phyloP scores from a whole-genome alignment of 2,797 vertebrate species.

The Notamacropus eugenii region DNA sequence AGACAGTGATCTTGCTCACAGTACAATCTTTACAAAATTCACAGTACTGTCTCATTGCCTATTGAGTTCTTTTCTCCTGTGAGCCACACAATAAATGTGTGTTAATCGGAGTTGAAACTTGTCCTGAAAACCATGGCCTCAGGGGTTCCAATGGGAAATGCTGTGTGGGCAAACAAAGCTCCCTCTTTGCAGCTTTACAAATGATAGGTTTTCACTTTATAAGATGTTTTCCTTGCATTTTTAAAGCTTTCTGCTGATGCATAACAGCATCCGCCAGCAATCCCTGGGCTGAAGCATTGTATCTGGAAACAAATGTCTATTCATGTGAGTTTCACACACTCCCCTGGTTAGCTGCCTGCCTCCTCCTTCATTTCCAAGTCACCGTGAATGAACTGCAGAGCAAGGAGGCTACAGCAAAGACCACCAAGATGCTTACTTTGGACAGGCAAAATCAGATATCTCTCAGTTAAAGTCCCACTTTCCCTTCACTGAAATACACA shows the following conservation, averaged over 20 bases:
- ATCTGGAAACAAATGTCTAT: constrained; percentile 73
- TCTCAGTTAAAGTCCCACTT: background rate
- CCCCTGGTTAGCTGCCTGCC: constrained; percentile 35
- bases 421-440: constrained; percentile 2
- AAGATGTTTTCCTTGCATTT: constrained; percentile 73
- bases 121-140: constrained; percentile 73
- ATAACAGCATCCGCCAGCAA: constrained; percentile 65
- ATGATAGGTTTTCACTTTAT: constrained; percentile 78
- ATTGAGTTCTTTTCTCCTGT: constrained; percentile 60
- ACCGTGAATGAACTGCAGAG: constrained; percentile 23
- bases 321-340: constrained; percentile 56
- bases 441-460: background rate
- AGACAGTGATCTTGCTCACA: constrained; percentile 55
- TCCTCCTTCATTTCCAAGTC: constrained; percentile 35
- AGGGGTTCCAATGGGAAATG: constrained; percentile 72
- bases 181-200: constrained; percentile 75
- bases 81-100: constrained; percentile 63
- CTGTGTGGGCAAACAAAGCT: constrained; percentile 78
- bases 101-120: constrained; percentile 72
- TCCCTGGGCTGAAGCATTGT: constrained; percentile 47
- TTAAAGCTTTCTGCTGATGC: constrained; percentile 76
- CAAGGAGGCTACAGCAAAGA: constrained; percentile 1
- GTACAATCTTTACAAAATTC: constrained; percentile 58
- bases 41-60: constrained; percentile 54
- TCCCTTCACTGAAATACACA: background rate